phyloP scores from a whole-genome alignment of 2,113 vertebrate genomes.

The Neopipo cinnamomea region DNA sequence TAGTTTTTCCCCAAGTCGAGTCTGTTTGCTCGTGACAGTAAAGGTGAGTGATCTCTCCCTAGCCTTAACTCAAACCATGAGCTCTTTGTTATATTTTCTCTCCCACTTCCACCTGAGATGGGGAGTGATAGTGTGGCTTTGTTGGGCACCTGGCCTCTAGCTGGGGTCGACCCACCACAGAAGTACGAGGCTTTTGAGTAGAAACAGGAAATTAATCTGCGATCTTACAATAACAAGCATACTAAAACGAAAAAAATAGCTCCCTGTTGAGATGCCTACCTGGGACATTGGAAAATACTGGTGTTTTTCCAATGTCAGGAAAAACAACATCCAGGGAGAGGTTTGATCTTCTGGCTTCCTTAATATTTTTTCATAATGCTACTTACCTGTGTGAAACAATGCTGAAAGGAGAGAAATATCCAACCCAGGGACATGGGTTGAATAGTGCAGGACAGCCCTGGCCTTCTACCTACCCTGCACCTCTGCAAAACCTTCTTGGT shows the following conservation, averaged over 20 bases:
- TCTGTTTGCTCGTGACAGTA: neutral
- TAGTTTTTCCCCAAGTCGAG: neutral
- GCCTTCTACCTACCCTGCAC: neutral
- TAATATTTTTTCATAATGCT: neutral
- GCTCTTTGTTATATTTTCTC: neutral
- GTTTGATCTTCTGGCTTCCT: neutral
- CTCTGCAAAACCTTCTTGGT: neutral
- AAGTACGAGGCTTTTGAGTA: neutral
- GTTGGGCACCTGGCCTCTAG: neutral
- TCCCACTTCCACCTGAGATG: neutral
- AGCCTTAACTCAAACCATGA: neutral
- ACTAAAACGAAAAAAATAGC: neutral
- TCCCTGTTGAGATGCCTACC: neutral
- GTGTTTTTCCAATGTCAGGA: neutral
- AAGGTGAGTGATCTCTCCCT: neutral
- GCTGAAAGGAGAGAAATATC: neutral
- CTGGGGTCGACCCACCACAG: too few species aligned
- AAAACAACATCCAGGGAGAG: neutral
- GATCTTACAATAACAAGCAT: neutral
- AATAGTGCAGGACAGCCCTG: neutral
- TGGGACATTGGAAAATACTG: neutral
- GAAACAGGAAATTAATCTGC: neutral
- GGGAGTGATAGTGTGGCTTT: neutral
- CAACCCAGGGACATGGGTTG: neutral
- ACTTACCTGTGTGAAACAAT: neutral